phyloP scores from a whole-genome alignment of 2,113 vertebrate species.

The Podilymbus podiceps region DNA sequence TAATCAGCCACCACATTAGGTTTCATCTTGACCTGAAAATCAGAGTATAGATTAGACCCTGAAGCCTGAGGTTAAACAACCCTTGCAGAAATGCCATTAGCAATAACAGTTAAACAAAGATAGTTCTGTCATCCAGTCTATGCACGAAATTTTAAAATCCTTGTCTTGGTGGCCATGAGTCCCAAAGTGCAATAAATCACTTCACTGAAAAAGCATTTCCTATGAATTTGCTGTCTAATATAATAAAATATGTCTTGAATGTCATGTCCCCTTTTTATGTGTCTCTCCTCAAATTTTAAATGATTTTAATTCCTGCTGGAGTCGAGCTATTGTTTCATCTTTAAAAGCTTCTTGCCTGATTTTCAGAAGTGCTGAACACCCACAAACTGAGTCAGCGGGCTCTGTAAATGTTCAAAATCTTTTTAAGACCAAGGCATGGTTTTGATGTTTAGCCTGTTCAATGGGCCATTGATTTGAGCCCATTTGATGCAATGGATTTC shows the following conservation, averaged over 20 bases:
- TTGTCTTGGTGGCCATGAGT: neutral
- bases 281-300: neutral
- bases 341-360: slow-evolving; percentile 13
- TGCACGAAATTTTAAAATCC: neutral
- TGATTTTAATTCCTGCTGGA: slow-evolving; percentile 25
- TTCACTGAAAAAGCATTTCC: slow-evolving; percentile 26
- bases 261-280: slow-evolving; percentile 46
- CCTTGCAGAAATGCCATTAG: neutral
- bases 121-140: neutral
- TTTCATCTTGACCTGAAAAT: neutral
- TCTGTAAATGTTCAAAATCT: neutral
- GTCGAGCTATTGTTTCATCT: neutral
- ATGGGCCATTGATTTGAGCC: neutral
- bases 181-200: slow-evolving; percentile 12
- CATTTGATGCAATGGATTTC: neutral
- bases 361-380: slow-evolving; percentile 32
- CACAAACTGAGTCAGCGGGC: neutral
- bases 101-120: neutral
- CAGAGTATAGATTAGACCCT: neutral
- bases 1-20: neutral
- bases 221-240: slow-evolving; percentile 29
- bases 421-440: neutral
- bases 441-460: neutral
- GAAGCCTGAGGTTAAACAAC: neutral
- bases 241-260: slow-evolving; percentile 42